Base-by-base conservation (phyloP, 2,113 vertebrate species). In the Tenebrosternarchus preto region DNA sequence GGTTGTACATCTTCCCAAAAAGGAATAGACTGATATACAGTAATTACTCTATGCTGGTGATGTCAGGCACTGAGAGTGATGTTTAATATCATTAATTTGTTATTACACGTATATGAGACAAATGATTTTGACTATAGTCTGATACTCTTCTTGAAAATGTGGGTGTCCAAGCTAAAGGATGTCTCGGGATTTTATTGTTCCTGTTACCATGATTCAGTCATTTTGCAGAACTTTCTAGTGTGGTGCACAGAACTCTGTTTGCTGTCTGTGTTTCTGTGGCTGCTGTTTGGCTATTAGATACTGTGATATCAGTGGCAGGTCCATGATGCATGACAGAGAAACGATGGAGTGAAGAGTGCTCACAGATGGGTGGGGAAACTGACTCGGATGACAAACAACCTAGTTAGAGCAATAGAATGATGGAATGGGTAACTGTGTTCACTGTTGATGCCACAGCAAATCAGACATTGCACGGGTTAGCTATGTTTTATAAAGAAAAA, bases 141-240 rank as follows among this genome's bases (percentile, higher is more conserved):
- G 20, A 63, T 81, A 67, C 69, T 70, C 20, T 36, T 6, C 60
- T 27, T 67, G 39, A 61, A 73, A 70, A 57, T 68, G 53, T 78
- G 19, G 19, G 19, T 69, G 72, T 72, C 36, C 25, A 76, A 36
- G 63, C 60, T 46, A 39, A 53, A 68, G 73, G 80, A 59, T 76
- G 50, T 71, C 64, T 82, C 67, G 59, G 39, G 68, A 53, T 80
- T 25, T 83, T 73, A 69, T 73, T 83, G 73, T 72, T 77, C 76
- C 69, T 80, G 73, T 85, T 78, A 77, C 74, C 80, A 82, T 43
- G 73, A 73, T 50, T 55, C 60, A 59, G 43, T 83, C 77, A 68
- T 80, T 63, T 39, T 73, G 31, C 39, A 73, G 31, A 27, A 66
- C 53, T 9, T 69, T 33, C 66, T 70, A 60, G 36, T 67, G 27